Percentiles rank a stretch among this genome's conserved stretches.
phyloP scores from a whole-genome alignment of 2,113 vertebrate genomes.

The Bubalus kerabau region DNA sequence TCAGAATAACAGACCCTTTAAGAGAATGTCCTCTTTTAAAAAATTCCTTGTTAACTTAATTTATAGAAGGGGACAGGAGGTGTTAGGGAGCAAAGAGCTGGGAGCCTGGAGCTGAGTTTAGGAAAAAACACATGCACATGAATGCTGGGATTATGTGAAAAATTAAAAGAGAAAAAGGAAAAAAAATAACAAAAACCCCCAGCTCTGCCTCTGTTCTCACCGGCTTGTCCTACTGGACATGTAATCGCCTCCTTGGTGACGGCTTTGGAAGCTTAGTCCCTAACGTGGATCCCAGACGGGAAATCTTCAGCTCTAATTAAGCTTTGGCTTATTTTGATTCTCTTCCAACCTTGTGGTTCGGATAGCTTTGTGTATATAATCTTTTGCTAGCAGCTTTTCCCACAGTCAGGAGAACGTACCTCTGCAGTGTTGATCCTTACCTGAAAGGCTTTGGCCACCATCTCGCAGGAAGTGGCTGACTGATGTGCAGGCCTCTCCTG shows the following conservation, averaged over 20 bases:
- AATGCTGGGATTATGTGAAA: slow-evolving; percentile 29
- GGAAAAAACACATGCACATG: slow-evolving; percentile 39
- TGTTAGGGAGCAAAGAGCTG: slow-evolving; percentile 28
- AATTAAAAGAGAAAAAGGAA: background rate
- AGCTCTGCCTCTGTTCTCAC: background rate
- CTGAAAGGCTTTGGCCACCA: slow-evolving; percentile 1
- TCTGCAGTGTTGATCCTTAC: slow-evolving; percentile 28
- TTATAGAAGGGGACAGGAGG: slow-evolving; percentile 62
- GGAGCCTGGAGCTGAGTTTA: background rate
- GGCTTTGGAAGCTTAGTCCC: background rate
- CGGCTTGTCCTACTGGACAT: background rate
- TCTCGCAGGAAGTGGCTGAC: background rate
- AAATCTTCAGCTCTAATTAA: slow-evolving; percentile 34
- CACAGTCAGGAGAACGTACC: slow-evolving; percentile 5
- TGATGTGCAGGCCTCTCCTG: background rate
- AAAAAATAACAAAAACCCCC: background rate
- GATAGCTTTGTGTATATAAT: slow-evolving; percentile 27
- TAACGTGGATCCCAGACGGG: background rate
- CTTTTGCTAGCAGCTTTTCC: slow-evolving; percentile 50
- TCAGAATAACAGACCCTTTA: slow-evolving; percentile 73
- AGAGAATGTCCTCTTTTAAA: slow-evolving; percentile 70
- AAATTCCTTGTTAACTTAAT: slow-evolving; percentile 75
- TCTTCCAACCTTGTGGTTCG: slow-evolving; percentile 18
- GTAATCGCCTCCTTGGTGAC: background rate
- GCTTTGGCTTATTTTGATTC: slow-evolving; percentile 22